A percentile compares a stretch with the other conserved stretches of the same genome.
phyloP scores from a whole-genome alignment of 64 coral and sea anemone species.

The Actinia tenebrosa region DNA sequence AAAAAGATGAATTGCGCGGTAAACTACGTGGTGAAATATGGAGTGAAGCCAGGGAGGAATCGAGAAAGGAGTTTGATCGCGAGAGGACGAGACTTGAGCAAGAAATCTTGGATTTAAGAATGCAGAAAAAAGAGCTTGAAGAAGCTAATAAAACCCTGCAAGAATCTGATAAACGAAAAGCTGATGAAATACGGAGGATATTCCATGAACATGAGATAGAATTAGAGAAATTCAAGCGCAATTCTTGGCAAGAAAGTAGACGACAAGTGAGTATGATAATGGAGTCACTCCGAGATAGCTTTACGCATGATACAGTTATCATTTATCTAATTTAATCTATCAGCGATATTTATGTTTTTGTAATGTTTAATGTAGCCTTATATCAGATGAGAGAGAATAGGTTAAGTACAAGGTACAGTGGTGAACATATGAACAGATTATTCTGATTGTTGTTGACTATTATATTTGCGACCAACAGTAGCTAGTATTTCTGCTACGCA shows the following conservation, averaged over 20 bases:
- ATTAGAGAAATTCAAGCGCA: constrained; percentile 90
- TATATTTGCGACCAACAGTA: background rate
- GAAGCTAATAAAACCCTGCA: constrained; percentile 77
- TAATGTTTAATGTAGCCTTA: background rate
- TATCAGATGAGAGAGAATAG: background rate
- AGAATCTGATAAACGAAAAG: constrained; percentile 94
- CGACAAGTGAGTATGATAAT: constrained; percentile 60
- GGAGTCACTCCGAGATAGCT: background rate
- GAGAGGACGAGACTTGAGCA: constrained; percentile 64
- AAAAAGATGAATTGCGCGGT: constrained; percentile 78
- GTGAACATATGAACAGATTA: background rate
- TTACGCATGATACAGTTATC: background rate
- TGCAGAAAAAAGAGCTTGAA: constrained; percentile 70
- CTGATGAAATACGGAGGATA: constrained; percentile 87
- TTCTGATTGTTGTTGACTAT: background rate
- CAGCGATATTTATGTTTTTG: background rate
- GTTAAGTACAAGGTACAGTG: background rate
- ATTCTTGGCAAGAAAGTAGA: constrained; percentile 97
- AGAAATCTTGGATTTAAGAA: constrained; percentile 69
- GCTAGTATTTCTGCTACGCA: background rate
- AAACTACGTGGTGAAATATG: constrained; percentile 73
- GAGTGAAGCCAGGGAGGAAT: constrained; percentile 70
- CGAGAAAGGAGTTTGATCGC: constrained; percentile 70
- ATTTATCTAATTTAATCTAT: background rate
- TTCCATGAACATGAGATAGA: constrained; percentile 91